phyloP scores from a whole-genome alignment of 2,797 vertebrate genomes.

The Squalus acanthias region DNA sequence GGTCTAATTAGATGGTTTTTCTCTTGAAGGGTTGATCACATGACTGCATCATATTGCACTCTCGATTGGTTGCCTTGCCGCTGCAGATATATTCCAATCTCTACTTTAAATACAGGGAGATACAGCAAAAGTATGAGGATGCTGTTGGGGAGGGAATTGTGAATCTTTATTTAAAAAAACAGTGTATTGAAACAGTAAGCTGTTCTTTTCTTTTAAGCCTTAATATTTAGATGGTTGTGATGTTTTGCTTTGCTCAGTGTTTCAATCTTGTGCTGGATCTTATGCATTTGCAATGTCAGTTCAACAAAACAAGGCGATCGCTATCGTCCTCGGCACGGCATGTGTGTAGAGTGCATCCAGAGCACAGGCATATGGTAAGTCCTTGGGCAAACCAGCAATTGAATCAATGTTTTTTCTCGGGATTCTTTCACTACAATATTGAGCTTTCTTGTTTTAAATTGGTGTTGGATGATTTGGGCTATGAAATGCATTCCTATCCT shows the following conservation, averaged over 20 bases:
- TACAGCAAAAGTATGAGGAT: constrained; percentile 13
- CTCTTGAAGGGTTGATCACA: constrained; percentile 25
- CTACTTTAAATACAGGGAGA: constrained; percentile 3
- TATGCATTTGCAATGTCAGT: constrained; percentile 37
- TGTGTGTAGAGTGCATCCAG: constrained; percentile 30
- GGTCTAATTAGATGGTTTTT: constrained; percentile 35
- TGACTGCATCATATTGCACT: constrained; percentile 21
- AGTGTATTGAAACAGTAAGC: neutral
- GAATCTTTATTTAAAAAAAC: neutral
- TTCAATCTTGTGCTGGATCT: constrained; percentile 36
- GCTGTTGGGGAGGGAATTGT: neutral
- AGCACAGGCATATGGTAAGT: constrained; percentile 36
- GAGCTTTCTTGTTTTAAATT: neutral
- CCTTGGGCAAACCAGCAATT: neutral
- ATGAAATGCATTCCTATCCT: neutral
- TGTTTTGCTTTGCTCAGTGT: constrained; percentile 37
- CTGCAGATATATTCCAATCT: constrained; percentile 23
- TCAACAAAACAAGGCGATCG: constrained; percentile 33
- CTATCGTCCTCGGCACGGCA: constrained; percentile 22
- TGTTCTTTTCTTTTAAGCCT: neutral
- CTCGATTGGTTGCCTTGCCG: constrained; percentile 3
- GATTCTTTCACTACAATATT: neutral
- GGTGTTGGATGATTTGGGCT: neutral
- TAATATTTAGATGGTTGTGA: neutral
- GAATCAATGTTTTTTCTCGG: neutral